Base-by-base conservation (phyloP, 53 echinoderm and acorn worm species). In the Luidia sarsii region DNA sequence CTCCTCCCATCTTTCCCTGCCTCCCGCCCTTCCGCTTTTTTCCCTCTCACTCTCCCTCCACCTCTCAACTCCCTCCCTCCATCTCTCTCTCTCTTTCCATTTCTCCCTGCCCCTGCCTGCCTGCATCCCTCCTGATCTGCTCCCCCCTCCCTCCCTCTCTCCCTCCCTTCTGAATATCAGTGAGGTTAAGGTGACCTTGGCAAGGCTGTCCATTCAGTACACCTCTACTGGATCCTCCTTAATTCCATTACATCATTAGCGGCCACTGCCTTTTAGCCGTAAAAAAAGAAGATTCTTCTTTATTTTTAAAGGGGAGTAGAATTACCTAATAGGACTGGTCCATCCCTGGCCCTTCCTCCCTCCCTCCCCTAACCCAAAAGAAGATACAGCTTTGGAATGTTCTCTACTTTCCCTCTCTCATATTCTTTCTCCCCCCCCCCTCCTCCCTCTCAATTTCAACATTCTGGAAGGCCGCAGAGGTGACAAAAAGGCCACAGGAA, bases 231-330 rank as follows among this genome's bases (percentile, higher is more conserved):
- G 61, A 60, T 77, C 48, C 46, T 25, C 31, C 32, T n/a, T 77
- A 77, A 77, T 77, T 77, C 77, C 60, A 60, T 77, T 77, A 77
- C 77, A 30, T 77, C 45, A 77, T 77, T 77, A 77, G 77, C 56
- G 62, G 30, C 61, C 62, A 1, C 14, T 46, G 77, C 46, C 77
- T 77, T 62, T 77, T 46, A 77, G 61, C 25, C 41, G 11, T 14
- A 37, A 74, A 77, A 59, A n/a, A n/a, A n/a, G n/a, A n/a, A n/a
- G n/a, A n/a, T n/a, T n/a, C 77, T 46, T 43, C 59, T 60, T 60
- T 61, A 77, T 61, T 50, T 72, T 72, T 36, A 34, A 6, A 33
- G 20, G 19, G 41, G 46, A 24, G 15, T 4, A 45, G 25, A 45
- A 67, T 67, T 41, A 67, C 43, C 43, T 39, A 23, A 63, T 63